A percentile compares a stretch with the other conserved stretches of the same genome.
phyloP scores from a whole-genome alignment of 2,797 vertebrate species.

The Gymnoscopelus microlampas region DNA sequence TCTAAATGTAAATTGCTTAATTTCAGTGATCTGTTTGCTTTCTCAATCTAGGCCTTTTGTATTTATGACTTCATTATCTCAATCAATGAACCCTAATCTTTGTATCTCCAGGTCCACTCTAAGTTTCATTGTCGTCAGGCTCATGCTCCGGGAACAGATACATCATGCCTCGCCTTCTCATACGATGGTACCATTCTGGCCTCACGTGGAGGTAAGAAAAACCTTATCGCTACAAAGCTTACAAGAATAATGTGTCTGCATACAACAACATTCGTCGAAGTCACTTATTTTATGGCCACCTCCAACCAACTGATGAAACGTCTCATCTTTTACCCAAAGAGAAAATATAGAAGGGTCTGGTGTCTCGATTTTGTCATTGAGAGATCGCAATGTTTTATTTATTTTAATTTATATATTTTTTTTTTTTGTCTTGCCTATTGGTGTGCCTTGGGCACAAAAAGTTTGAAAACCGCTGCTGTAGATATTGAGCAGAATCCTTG shows the following conservation, averaged over 20 bases:
- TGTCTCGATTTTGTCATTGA: conserved; percentile 12
- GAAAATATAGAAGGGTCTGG: conserved; percentile 30
- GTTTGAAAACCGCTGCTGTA: not conserved
- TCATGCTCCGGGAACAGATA: conserved; percentile 89
- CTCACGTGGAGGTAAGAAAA: conserved; percentile 90
- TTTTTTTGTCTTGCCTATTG: not conserved
- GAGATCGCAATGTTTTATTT: too few species aligned
- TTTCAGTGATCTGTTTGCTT: too few species aligned
- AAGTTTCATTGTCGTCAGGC: conserved; percentile 97
- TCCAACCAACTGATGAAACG: not conserved
- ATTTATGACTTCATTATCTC: too few species aligned
- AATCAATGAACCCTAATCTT: too few species aligned
- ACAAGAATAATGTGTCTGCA: not conserved
- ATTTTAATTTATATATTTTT: not conserved
- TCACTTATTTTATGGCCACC: conserved; percentile 4
- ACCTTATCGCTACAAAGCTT: not conserved
- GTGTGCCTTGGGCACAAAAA: conserved; percentile 31
- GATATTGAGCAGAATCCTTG: not conserved
- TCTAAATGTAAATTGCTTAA: too few species aligned
- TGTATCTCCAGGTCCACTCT: conserved; percentile 88
- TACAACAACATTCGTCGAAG: not conserved
- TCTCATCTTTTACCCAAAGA: conserved; percentile 30
- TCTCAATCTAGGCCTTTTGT: too few species aligned
- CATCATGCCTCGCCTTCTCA: conserved; percentile 91
- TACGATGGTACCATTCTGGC: conserved; percentile 91